A percentile compares a stretch with the other conserved stretches of the same genome.
These are phyloP conservation scores for Salvelinus sp. DNA, from an alignment of 2,113 vertebrate genomes.

Conservation along the genomic window DNA sequence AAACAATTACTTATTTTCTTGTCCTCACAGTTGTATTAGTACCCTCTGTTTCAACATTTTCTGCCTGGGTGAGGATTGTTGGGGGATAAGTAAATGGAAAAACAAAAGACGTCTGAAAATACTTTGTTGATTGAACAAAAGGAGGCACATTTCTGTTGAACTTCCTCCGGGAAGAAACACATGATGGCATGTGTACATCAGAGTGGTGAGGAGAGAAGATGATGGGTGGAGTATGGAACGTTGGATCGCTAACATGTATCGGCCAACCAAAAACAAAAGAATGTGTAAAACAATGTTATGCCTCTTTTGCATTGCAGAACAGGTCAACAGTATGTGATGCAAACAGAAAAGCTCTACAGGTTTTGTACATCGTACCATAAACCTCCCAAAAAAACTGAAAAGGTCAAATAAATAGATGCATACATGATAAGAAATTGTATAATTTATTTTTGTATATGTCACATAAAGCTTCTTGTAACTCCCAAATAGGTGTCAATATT, in stretches of 20 bases:
- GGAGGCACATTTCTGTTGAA: not conserved
- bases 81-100: slow-evolving; percentile 33
- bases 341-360: slow-evolving; percentile 49
- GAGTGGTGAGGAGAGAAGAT: slow-evolving; percentile 31
- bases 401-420: slow-evolving; percentile 91
- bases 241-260: slow-evolving; percentile 44
- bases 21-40: slow-evolving; percentile 76
- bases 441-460: slow-evolving; percentile 81
- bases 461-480: slow-evolving; percentile 79
- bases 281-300: slow-evolving; percentile 21
- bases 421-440: slow-evolving; percentile 84
- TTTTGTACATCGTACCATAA: slow-evolving; percentile 67
- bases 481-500: slow-evolving; percentile 59
- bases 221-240: slow-evolving; percentile 72
- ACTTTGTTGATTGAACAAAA: slow-evolving; percentile 33
- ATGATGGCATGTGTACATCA: slow-evolving; percentile 2
- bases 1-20: slow-evolving; percentile 68
- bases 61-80: not conserved
- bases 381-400: slow-evolving; percentile 77
- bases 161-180: slow-evolving; percentile 3
- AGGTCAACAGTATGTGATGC: slow-evolving; percentile 59
- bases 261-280: slow-evolving; percentile 27
- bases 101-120: slow-evolving; percentile 23
- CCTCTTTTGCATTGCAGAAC: slow-evolving; percentile 49
- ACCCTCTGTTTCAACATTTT: slow-evolving; percentile 62